Percentiles rank a stretch among this genome's conserved stretches.
phyloP scores from a whole-genome alignment of 2,797 vertebrate genomes.

The Scolopax bukidnonensis region DNA sequence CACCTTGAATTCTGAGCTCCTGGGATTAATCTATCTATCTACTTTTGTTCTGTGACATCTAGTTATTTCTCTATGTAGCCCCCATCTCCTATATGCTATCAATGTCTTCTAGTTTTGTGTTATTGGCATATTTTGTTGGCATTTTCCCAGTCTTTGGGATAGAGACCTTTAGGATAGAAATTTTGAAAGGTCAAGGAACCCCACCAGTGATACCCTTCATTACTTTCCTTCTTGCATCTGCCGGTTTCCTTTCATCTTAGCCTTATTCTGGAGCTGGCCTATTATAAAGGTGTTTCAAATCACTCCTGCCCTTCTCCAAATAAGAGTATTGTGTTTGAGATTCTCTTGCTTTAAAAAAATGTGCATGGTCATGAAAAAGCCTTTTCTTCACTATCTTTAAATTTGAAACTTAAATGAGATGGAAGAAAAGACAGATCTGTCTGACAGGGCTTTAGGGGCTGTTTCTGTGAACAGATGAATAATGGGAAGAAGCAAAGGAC shows the following conservation, averaged over 20 bases:
- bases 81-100: background rate
- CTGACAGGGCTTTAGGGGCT: background rate
- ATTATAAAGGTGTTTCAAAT: background rate
- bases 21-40: background rate
- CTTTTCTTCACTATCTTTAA: background rate
- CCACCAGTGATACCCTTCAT: background rate
- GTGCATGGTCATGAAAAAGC: rapidly evolving
- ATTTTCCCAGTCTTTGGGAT: background rate
- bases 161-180: background rate
- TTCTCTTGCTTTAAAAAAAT: background rate
- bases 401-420: background rate
- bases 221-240: background rate
- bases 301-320: background rate
- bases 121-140: background rate
- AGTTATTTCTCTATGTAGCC: background rate
- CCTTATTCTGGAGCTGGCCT: background rate
- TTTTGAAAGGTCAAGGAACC: background rate
- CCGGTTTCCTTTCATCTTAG: background rate
- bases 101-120: background rate
- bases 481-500: background rate
- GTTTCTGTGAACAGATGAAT: background rate
- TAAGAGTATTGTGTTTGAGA: background rate
- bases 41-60: background rate
- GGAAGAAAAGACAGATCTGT: background rate
- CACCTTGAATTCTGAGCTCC: background rate